Conservation (phyloP, 1,140 invertebrate species). For the Vanessa atalanta region DNA sequence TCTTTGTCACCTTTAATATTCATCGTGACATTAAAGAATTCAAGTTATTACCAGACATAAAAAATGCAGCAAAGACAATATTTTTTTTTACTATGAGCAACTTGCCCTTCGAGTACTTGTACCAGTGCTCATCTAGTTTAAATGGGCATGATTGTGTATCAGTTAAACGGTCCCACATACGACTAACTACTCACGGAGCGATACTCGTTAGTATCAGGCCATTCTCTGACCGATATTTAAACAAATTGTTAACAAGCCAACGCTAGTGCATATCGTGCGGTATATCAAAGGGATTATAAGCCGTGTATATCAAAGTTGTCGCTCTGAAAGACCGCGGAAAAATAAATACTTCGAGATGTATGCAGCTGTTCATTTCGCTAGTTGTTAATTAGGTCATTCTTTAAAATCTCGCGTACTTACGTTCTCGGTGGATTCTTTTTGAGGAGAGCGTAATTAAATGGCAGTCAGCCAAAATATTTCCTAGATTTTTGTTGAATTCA, state of each 20-base stretch:
- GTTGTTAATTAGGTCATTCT: conserved; percentile 34
- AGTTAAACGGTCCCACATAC: conserved; percentile 15
- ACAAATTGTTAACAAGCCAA: conserved; percentile 22
- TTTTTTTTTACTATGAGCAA: neutral
- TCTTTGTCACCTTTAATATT: neutral
- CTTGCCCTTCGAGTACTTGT: neutral
- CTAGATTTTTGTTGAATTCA: conserved; percentile 25
- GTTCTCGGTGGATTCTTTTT: conserved; percentile 18
- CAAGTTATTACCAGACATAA: neutral
- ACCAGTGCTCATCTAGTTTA: neutral
- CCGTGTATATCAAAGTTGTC: conserved; percentile 23
- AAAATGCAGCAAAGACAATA: neutral
- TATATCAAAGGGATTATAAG: conserved; percentile 22
- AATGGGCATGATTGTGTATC: conserved; percentile 11
- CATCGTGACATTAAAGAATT: neutral
- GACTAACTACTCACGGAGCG: neutral
- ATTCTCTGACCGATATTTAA: conserved; percentile 30
- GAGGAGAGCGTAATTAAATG: conserved; percentile 32
- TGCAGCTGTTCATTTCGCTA: conserved; percentile 4
- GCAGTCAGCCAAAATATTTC: conserved; percentile 34
- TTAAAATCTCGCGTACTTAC: conserved; percentile 13
- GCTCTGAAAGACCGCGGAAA: conserved; percentile 20
- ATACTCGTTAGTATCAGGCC: conserved; percentile 10
- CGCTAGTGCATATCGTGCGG: conserved; percentile 14
- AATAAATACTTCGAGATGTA: conserved; percentile 17